Evolutionary conservation across 2,113 vertebrate genomes (phyloP).

Genomic region (Origma solitaria): DNA sequence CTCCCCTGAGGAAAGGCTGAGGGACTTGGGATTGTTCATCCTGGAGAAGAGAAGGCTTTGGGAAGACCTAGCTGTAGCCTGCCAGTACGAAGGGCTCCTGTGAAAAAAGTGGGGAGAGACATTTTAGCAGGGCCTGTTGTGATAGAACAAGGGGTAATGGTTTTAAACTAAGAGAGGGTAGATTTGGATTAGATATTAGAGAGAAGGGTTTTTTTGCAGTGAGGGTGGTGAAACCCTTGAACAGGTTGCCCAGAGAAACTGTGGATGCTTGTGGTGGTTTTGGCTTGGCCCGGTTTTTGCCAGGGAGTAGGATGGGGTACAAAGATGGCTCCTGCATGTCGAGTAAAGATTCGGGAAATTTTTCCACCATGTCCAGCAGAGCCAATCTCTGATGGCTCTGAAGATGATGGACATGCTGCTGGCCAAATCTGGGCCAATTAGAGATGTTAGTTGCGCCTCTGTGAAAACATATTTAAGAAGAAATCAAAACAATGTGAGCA

Average conservation of each 20-base stretch:
- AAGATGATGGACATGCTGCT: too few relatives aligned
- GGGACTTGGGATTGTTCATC: background rate
- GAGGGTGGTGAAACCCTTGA: background rate
- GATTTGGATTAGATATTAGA: background rate
- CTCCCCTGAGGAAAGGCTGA: background rate
- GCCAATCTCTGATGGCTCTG: too few relatives aligned
- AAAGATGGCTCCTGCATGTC: too few relatives aligned
- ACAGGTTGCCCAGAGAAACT: background rate
- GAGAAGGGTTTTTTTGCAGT: background rate
- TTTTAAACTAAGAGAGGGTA: background rate
- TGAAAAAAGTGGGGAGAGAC: background rate
- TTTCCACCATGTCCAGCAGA: too few relatives aligned
- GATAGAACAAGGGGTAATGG: background rate
- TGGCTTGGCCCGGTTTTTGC: too few relatives aligned
- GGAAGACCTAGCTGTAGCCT: background rate
- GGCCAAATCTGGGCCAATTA: too few relatives aligned
- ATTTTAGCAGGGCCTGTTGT: background rate
- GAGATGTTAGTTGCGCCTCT: too few relatives aligned
- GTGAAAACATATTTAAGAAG: too few relatives aligned
- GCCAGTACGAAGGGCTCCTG: background rate
- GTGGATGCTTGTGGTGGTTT: too few relatives aligned
- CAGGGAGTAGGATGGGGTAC: too few relatives aligned
- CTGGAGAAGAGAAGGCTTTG: rapidly evolving
- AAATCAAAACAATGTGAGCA: too few relatives aligned
- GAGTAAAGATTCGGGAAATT: too few relatives aligned